phyloP scores from a whole-genome alignment of 2,888 invertebrate species.

The Stegophylla sp. region DNA sequence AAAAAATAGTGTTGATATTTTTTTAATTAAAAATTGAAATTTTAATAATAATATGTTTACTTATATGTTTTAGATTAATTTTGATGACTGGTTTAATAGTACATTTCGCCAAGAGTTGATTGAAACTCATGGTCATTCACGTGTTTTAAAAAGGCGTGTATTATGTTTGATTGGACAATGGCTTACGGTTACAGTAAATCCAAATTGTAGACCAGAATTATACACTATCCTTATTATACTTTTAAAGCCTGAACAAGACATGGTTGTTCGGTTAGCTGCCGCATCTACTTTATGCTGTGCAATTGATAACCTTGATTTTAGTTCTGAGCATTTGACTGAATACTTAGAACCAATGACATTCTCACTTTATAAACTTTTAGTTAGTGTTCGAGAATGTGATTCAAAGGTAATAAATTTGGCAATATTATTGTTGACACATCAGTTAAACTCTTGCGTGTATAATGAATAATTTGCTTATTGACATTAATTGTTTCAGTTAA shows the following conservation, averaged over 20 bases:
- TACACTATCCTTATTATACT: constrained; percentile 81
- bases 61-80: too few relatives aligned
- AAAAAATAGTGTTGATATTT: background rate
- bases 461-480: background rate
- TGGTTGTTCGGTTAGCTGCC: constrained; percentile 86
- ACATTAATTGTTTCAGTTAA: constrained; percentile 79
- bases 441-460: background rate
- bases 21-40: constrained; percentile 14
- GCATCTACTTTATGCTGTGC: constrained; percentile 83
- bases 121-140: constrained; percentile 81
- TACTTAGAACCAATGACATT: constrained; percentile 79
- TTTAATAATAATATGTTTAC: background rate
- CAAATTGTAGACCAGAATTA: constrained; percentile 78
- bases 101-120: constrained; percentile 83
- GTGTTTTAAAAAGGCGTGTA: constrained; percentile 83
- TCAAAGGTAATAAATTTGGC: constrained; percentile 77
- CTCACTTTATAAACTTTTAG: constrained; percentile 80
- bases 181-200: constrained; percentile 79
- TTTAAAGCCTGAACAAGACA: constrained; percentile 78
- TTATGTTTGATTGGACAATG: constrained; percentile 81
- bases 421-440: background rate
- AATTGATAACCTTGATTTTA: constrained; percentile 92
- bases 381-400: constrained; percentile 89
- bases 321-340: constrained; percentile 82
- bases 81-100: constrained; percentile 89